These are phyloP conservation scores for Phoeniculus purpureus DNA, from an alignment of 2,797 vertebrate genomes.

Conservation along the genomic window DNA sequence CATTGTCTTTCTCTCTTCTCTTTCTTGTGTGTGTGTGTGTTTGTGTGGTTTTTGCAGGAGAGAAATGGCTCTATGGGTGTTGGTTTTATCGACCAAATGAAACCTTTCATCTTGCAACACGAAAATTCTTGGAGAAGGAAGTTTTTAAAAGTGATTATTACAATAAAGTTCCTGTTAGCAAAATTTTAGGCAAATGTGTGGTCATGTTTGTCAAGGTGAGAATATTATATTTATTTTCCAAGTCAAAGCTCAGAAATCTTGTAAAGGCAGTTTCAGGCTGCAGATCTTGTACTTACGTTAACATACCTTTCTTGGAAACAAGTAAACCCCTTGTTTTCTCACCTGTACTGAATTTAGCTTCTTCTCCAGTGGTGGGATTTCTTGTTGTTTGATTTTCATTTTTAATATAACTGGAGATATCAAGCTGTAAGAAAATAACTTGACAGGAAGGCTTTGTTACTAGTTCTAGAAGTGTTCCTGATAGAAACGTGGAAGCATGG, in stretches of 20 bases:
- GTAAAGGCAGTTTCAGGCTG: neutral
- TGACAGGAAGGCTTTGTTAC: neutral
- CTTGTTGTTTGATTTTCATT: neutral
- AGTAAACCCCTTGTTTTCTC: neutral
- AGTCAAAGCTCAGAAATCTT: neutral
- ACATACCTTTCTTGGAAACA: neutral
- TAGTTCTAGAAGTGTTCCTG: neutral
- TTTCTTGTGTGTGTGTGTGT: too few relatives aligned
- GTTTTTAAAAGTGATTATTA: conserved; percentile 99
- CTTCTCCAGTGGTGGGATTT: neutral
- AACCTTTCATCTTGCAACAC: conserved; percentile 96
- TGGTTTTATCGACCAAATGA: conserved; percentile 99
- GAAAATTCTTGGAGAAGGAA: conserved; percentile 98
- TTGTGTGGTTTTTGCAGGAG: conserved; percentile 78
- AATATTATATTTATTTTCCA: neutral
- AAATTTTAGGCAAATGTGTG: conserved; percentile 98
- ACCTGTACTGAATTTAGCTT: neutral
- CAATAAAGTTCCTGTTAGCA: conserved; percentile 96
- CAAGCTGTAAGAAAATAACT: neutral
- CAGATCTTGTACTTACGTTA: neutral
- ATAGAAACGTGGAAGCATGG: neutral
- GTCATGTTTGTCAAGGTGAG: conserved; percentile 99
- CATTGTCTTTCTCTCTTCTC: neutral
- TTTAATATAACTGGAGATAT: neutral
- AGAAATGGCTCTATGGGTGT: conserved; percentile 97